These are phyloP conservation scores for Schizotus pectinicornis DNA, from an alignment of 2,888 invertebrate species.

Conservation along the genomic window DNA sequence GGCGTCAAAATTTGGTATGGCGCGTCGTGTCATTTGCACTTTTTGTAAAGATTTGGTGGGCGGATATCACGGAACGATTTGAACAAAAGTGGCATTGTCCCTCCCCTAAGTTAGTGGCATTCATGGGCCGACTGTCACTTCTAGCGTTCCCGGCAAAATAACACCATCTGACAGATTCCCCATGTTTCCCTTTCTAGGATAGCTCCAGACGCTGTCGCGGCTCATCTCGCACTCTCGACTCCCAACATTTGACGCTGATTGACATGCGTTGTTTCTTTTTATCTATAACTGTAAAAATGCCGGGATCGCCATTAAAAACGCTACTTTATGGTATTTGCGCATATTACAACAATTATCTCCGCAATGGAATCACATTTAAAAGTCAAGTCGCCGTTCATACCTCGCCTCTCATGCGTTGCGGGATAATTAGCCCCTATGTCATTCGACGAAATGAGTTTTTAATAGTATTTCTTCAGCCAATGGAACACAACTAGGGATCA, in stretches of 20 bases:
- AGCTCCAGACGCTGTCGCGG: constrained; percentile 58
- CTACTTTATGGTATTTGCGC: too few species aligned
- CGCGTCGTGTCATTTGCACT: constrained; percentile 4
- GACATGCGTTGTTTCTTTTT: constrained; percentile 44
- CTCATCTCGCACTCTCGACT: constrained; percentile 52
- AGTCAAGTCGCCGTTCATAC: too few species aligned
- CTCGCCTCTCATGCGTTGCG: too few species aligned
- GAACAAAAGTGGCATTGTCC: constrained; percentile 40
- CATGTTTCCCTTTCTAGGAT: constrained; percentile 55
- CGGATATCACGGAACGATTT: constrained; percentile 15
- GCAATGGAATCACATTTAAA: too few species aligned
- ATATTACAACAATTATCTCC: too few species aligned
- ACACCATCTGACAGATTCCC: constrained; percentile 56
- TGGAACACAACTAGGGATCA: too few species aligned
- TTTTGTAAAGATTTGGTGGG: constrained; percentile 4
- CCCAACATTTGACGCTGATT: constrained; percentile 57
- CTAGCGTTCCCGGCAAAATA: constrained; percentile 51
- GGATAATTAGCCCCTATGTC: too few species aligned
- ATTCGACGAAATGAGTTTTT: too few species aligned
- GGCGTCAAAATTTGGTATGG: background rate
- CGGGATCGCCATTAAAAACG: background rate
- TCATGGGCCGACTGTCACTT: constrained; percentile 53
- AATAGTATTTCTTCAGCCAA: too few species aligned
- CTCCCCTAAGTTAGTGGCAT: constrained; percentile 43
- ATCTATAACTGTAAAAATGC: constrained; percentile 29